Conservation (phyloP, 2,888 invertebrate species). For the Pseudeuparius sepicola region DNA sequence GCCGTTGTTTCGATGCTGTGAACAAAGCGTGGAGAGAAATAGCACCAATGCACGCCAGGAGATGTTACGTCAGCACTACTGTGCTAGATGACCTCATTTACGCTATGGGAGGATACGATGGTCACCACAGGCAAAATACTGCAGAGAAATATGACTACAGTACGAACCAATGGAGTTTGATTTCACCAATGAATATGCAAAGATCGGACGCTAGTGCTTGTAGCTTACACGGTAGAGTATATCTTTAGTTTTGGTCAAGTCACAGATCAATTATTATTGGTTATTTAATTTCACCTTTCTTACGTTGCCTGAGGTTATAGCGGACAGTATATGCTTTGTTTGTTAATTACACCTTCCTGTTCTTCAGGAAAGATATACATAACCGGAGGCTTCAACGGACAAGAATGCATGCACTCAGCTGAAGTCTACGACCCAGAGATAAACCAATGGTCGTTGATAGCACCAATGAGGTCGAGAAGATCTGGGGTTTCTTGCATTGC, state of each 20-base stretch:
- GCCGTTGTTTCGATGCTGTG: conserved; percentile 69
- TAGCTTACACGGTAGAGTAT: conserved; percentile 66
- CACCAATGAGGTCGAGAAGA: conserved; percentile 73
- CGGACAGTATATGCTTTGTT: too few relatives aligned
- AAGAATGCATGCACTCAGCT: conserved; percentile 76
- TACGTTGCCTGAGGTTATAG: too few relatives aligned
- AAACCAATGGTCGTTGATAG: conserved; percentile 76
- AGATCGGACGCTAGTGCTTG: conserved; percentile 88
- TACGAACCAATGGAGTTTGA: conserved; percentile 81
- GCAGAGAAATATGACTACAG: conserved; percentile 77
- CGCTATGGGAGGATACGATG: conserved; percentile 84
- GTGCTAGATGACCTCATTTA: conserved; percentile 68
- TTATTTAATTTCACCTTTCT: too few relatives aligned
- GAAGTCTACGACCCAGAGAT: conserved; percentile 69
- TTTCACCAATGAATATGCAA: conserved; percentile 80
- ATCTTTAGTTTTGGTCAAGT: too few relatives aligned
- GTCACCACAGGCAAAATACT: conserved; percentile 74
- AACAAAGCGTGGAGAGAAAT: conserved; percentile 77
- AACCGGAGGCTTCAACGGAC: conserved; percentile 86
- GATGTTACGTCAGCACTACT: conserved; percentile 80
- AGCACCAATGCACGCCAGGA: conserved; percentile 81
- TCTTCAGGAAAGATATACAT: conserved; percentile 74
- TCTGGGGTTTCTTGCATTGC: conserved; percentile 89
- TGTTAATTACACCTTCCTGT: too few relatives aligned
- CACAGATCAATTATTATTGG: too few relatives aligned